These are phyloP conservation scores for Abrostola triplasia DNA, from an alignment of 2,888 invertebrate species.

Conservation along the genomic window DNA sequence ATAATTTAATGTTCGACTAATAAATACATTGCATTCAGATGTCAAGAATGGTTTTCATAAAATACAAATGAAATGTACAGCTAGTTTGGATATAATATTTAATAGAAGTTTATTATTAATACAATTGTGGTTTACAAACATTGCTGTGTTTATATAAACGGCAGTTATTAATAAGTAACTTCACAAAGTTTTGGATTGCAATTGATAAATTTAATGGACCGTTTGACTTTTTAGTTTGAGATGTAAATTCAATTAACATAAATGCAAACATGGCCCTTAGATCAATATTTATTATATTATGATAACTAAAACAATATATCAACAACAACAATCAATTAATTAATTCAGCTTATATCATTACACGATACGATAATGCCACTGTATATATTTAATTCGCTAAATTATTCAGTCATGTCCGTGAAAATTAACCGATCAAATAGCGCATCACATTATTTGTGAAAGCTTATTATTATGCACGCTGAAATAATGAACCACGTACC, in stretches of 20 bases:
- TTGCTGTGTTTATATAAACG: not conserved
- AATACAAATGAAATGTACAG: constrained; percentile 13
- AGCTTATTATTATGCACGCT: constrained; percentile 55
- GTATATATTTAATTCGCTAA: constrained; percentile 55
- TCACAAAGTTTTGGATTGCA: not conserved
- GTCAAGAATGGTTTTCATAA: constrained; percentile 41
- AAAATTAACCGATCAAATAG: constrained; percentile 62
- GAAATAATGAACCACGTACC: constrained; percentile 45
- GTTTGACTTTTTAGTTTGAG: not conserved
- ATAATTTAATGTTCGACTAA: constrained; percentile 78
- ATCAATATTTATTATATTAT: not conserved
- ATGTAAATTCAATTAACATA: not conserved
- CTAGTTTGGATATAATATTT: not conserved
- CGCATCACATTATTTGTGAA: constrained; percentile 60
- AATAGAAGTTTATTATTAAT: not conserved
- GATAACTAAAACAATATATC: not conserved
- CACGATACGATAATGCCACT: constrained; percentile 44
- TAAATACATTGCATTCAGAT: constrained; percentile 69
- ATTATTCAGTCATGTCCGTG: constrained; percentile 60
- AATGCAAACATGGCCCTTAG: not conserved
- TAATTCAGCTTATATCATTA: constrained; percentile 41
- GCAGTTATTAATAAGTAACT: not conserved
- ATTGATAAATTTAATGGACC: not conserved
- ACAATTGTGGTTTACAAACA: not conserved
- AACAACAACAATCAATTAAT: constrained; percentile 26